Conservation (phyloP, 2,797 vertebrate species). For the Discoglossus pictus region DNA sequence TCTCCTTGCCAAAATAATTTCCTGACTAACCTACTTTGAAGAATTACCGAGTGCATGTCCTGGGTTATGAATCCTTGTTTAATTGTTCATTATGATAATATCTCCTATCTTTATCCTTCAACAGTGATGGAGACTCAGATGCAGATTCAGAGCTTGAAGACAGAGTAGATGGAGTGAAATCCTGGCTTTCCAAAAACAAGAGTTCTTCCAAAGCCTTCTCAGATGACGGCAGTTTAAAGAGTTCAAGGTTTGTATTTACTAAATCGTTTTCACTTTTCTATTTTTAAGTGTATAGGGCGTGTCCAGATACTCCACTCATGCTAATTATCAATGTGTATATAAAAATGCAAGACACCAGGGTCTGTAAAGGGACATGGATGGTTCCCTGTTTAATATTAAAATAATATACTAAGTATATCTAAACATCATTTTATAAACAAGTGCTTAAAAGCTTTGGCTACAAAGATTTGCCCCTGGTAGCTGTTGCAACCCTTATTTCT, state of each 20-base stretch:
- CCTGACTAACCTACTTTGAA: conserved; percentile 7
- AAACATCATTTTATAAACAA: too few species aligned
- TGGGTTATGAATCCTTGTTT: background rate
- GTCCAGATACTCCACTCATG: too few species aligned
- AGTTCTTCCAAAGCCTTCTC: conserved; percentile 88
- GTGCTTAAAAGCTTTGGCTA: too few species aligned
- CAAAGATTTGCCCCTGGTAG: too few species aligned
- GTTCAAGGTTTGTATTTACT: conserved; percentile 90
- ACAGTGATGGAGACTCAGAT: conserved; percentile 88
- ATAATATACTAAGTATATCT: too few species aligned
- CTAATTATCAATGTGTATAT: too few species aligned
- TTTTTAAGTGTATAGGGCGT: too few species aligned
- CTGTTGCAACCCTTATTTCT: too few species aligned
- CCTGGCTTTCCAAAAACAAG: conserved; percentile 96
- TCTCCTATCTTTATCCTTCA: conserved; percentile 14
- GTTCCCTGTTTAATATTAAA: too few species aligned
- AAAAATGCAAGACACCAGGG: too few species aligned
- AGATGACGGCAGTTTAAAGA: conserved; percentile 90
- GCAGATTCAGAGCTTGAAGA: conserved; percentile 90
- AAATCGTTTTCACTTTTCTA: too few species aligned
- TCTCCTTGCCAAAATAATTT: background rate
- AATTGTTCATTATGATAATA: background rate
- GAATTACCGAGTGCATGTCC: background rate
- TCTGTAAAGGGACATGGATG: too few species aligned
- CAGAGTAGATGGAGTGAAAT: conserved; percentile 92